Conservation (phyloP, 2,797 vertebrate genomes). For the Pantherophis alleghaniensis region DNA sequence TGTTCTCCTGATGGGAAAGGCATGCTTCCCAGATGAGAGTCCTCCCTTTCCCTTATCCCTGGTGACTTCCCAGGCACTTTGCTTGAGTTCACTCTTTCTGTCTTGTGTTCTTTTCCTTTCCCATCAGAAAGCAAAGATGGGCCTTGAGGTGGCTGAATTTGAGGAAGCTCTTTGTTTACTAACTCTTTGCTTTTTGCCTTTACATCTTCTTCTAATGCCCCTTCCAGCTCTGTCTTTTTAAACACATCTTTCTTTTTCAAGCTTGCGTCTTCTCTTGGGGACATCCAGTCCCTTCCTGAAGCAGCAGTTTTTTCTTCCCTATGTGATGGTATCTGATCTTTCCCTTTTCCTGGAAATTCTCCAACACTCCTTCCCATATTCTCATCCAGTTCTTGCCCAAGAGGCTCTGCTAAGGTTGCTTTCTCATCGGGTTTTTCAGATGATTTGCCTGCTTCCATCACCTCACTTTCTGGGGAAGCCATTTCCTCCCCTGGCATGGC, state of each 20-base stretch:
- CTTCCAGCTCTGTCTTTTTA: constrained; percentile 92
- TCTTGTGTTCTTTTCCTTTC: constrained; percentile 54
- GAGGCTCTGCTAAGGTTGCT: constrained; percentile 59
- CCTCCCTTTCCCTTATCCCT: constrained; percentile 60
- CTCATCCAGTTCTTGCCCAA: constrained; percentile 57
- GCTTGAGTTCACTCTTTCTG: constrained; percentile 35
- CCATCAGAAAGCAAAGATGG: constrained; percentile 40
- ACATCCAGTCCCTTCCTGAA: constrained; percentile 70
- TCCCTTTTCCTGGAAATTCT: constrained; percentile 34
- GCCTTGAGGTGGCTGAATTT: constrained; percentile 47
- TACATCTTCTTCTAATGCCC: constrained; percentile 80
- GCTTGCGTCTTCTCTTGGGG: constrained; percentile 78
- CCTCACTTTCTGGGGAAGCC: constrained; percentile 55
- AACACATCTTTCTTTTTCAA: constrained; percentile 83
- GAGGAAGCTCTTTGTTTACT: constrained; percentile 71
- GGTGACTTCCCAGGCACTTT: constrained; percentile 59
- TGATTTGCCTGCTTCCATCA: constrained; percentile 54
- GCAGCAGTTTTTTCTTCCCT: constrained; percentile 62
- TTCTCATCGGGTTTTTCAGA: constrained; percentile 74
- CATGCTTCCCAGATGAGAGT: constrained; percentile 62
- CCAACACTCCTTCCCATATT: constrained; percentile 64
- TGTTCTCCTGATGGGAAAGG: constrained; percentile 79
- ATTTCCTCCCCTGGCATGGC: constrained; percentile 69
- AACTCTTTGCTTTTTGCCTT: constrained; percentile 78
- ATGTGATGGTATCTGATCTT: constrained; percentile 43